Percentiles rank a stretch among this genome's conserved stretches.
Conservation (phyloP, 2,888 invertebrate genomes). For the Spisula solida region DNA sequence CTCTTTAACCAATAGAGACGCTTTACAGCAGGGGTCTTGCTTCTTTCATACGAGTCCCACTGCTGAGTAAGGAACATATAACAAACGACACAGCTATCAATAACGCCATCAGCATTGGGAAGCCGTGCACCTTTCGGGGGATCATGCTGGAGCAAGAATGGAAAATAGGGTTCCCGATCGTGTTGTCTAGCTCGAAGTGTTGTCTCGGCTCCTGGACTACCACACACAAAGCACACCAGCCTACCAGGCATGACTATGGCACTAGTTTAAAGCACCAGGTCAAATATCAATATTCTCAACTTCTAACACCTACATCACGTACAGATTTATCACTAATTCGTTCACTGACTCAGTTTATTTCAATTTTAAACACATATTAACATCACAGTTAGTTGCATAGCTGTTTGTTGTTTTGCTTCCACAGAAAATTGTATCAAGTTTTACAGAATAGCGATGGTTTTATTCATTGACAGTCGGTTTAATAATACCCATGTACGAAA, state of each 20-base stretch:
- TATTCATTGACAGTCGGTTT: neutral
- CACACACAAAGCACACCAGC: slow-evolving; percentile 87
- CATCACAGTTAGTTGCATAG: no score
- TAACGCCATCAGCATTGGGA: slow-evolving; percentile 87
- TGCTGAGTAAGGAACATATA: slow-evolving; percentile 95
- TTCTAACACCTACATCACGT: neutral
- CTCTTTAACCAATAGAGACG: slow-evolving; percentile 97
- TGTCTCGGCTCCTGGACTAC: slow-evolving; percentile 83
- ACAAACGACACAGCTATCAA: slow-evolving; percentile 95
- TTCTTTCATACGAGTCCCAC: slow-evolving; percentile 96
- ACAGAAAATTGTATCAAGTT: neutral
- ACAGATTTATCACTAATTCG: neutral
- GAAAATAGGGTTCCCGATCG: slow-evolving; percentile 92
- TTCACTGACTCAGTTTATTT: neutral
- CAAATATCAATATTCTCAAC: neutral
- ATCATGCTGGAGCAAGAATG: slow-evolving; percentile 96
- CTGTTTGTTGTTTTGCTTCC: neutral
- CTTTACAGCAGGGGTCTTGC: slow-evolving; percentile 94
- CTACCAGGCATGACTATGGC: slow-evolving; percentile 76
- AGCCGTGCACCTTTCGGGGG: slow-evolving; percentile 92
- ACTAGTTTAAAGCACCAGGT: neutral
- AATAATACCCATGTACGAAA: neutral
- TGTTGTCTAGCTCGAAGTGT: slow-evolving; percentile 76
- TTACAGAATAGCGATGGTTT: neutral
- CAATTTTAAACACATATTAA: neutral